phyloP scores from a whole-genome alignment of 2,113 vertebrate genomes.

The Chiloscyllium plagiosum region DNA sequence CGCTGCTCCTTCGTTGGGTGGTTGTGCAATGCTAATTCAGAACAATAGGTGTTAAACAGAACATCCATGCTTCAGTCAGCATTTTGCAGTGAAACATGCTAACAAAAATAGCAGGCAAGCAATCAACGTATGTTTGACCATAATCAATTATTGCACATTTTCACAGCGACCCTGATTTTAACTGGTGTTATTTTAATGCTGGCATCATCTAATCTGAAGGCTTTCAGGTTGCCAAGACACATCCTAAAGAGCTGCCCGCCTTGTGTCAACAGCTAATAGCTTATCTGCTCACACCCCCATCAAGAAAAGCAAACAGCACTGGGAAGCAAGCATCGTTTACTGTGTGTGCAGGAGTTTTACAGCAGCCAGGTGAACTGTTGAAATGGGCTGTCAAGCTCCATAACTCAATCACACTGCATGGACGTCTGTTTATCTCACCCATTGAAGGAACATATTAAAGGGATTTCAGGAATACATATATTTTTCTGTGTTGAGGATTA shows the following conservation, averaged over 20 bases:
- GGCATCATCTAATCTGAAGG: slow-evolving; percentile 29
- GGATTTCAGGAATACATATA: background rate
- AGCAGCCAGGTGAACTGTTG: background rate
- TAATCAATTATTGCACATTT: background rate
- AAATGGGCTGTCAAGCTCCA: slow-evolving; percentile 23
- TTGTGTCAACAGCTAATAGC: slow-evolving; percentile 29
- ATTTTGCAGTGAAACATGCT: background rate
- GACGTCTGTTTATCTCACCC: slow-evolving; percentile 20
- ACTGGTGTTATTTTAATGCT: background rate
- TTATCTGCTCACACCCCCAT: slow-evolving; percentile 15
- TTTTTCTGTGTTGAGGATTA: background rate
- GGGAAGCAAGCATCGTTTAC: background rate
- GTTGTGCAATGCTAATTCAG: background rate
- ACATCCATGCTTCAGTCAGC: background rate
- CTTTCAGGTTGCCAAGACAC: slow-evolving; percentile 14
- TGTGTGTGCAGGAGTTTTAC: background rate
- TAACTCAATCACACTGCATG: background rate
- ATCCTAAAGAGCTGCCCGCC: slow-evolving; percentile 27
- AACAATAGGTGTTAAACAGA: background rate
- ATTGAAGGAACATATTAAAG: slow-evolving; percentile 7
- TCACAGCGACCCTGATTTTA: background rate
- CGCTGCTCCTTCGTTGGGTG: too few relatives aligned
- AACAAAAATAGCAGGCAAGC: background rate
- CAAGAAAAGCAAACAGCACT: background rate
- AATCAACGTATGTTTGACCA: background rate